These are phyloP conservation scores for Corapipo altera DNA, from an alignment of 2,113 vertebrate species.

Conservation along the genomic window DNA sequence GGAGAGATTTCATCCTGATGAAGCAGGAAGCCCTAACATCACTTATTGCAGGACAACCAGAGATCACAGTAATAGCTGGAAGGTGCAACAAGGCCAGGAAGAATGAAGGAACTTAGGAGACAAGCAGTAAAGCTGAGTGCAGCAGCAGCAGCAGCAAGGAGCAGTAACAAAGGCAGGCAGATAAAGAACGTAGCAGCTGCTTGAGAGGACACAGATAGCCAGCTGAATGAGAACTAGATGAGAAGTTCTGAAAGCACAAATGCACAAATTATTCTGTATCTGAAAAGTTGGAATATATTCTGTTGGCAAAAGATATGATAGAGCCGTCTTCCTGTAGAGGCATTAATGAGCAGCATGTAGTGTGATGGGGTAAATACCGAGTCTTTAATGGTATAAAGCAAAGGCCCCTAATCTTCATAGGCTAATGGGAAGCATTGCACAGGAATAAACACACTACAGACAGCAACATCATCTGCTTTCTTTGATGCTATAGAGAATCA, in stretches of 20 bases:
- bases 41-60: neutral
- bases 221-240: neutral
- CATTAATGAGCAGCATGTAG: fast-evolving
- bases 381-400: neutral
- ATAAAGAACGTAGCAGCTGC: neutral
- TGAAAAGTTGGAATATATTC: neutral
- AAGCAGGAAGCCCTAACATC: neutral
- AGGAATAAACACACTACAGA: neutral
- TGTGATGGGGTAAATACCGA: neutral
- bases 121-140: neutral
- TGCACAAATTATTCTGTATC: neutral
- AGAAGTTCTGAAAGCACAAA: neutral
- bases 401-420: fast-evolving
- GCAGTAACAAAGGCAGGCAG: neutral
- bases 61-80: neutral
- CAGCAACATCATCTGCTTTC: neutral
- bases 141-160: neutral
- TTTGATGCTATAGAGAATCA: neutral
- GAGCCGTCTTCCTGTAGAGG: neutral
- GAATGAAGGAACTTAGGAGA: neutral
- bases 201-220: neutral
- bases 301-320: neutral
- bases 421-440: neutral
- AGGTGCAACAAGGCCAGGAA: neutral
- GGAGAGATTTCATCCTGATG: neutral